These are phyloP conservation scores for Macrobrachium rosenbergii DNA, from an alignment of 1,140 invertebrate species.

Conservation along the genomic window DNA sequence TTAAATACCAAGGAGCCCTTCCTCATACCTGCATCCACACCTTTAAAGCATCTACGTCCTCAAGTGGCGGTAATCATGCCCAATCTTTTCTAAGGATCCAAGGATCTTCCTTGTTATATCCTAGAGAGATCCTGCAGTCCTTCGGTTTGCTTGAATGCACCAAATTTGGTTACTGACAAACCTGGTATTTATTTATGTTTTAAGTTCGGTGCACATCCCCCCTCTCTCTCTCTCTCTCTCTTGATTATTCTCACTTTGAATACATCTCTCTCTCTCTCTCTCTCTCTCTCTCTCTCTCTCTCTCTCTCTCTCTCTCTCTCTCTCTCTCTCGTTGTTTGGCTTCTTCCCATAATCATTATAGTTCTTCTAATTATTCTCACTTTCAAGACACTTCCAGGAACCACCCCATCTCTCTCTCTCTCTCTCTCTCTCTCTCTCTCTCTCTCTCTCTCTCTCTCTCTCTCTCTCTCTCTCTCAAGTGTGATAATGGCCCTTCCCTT, in stretches of 20 bases:
- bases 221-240: no score
- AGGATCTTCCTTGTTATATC: no score
- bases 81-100: no score
- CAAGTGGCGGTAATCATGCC: no score
- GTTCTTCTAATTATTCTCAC: not conserved
- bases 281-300: not conserved
- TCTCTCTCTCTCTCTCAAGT: not conserved
- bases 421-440: no score
- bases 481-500: not conserved
- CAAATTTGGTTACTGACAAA: no score
- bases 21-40: not conserved
- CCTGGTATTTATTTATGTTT: no score
- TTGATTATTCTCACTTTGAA: no score
- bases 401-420: not conserved
- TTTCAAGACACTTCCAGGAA: not conserved
- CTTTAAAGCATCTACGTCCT: no score
- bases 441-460: not conserved
- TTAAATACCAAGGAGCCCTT: not conserved
- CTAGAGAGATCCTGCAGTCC: no score
- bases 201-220: not conserved
- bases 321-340: not conserved
- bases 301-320: not conserved
- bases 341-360: not conserved
- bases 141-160: no score
- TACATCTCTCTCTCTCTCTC: no score